A percentile compares a stretch with the other conserved stretches of the same genome.
Conservation (phyloP, 2,888 invertebrate species). For the Noctua fimbriata region DNA sequence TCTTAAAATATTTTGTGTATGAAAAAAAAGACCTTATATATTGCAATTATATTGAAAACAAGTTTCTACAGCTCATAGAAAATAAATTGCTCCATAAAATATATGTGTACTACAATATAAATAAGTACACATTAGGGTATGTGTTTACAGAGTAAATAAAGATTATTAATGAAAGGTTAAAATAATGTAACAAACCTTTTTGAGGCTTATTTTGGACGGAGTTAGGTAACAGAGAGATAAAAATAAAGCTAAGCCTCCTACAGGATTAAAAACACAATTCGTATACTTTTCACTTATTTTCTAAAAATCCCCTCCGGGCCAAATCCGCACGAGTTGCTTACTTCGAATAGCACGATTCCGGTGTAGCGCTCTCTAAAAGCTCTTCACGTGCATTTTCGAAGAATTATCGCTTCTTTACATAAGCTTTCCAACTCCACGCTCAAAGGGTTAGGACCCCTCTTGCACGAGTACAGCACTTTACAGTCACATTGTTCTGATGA, state of each 20-base stretch:
- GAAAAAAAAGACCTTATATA: too few species aligned
- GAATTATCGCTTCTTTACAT: slow-evolving; percentile 54
- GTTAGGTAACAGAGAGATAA: slow-evolving; percentile 34
- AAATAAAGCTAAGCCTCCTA: slow-evolving; percentile 43
- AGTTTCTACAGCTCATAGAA: slow-evolving; percentile 4
- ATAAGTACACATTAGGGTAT: background rate
- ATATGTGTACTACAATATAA: background rate
- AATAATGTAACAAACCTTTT: slow-evolving; percentile 38
- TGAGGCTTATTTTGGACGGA: slow-evolving; percentile 59
- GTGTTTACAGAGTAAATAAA: slow-evolving; percentile 29
- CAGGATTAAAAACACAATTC: slow-evolving; percentile 49
- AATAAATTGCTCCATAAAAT: slow-evolving; percentile 12
- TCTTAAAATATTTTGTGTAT: too few species aligned
- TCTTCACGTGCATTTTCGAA: slow-evolving; percentile 47
- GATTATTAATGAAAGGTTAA: slow-evolving; percentile 16
- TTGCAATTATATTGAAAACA: slow-evolving; percentile 37
- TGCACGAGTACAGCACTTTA: slow-evolving; percentile 37
- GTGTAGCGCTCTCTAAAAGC: slow-evolving; percentile 56
- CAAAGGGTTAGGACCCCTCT: slow-evolving; percentile 40
- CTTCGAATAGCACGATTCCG: slow-evolving; percentile 47
- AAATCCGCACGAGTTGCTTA: slow-evolving; percentile 48
- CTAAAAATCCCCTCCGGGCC: slow-evolving; percentile 43
- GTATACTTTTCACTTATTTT: slow-evolving; percentile 48
- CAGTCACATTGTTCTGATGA: slow-evolving; percentile 53
- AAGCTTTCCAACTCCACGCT: slow-evolving; percentile 43